phyloP scores from a whole-genome alignment of 2,888 invertebrate species.

The Acanthococcus lagerstroemiae region DNA sequence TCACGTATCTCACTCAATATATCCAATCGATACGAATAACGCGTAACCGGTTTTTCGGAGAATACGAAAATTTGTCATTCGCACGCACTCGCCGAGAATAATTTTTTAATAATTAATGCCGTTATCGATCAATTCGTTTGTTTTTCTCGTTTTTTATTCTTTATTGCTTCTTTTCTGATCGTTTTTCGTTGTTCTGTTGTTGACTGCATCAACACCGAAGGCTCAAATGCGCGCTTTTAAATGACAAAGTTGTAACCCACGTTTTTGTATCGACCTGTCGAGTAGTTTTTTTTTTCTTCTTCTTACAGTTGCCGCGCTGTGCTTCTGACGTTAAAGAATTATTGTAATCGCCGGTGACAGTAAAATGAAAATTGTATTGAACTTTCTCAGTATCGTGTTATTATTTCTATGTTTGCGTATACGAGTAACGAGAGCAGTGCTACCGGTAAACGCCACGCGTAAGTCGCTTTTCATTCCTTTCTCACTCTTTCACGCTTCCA shows the following conservation, averaged over 20 bases:
- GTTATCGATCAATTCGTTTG: too few relatives aligned
- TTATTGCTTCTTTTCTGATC: too few relatives aligned
- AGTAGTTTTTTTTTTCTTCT: not conserved
- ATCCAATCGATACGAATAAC: not conserved
- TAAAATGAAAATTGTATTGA: slow-evolving; percentile 25
- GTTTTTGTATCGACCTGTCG: too few relatives aligned
- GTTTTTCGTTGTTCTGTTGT: not conserved
- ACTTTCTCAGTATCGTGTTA: slow-evolving; percentile 24
- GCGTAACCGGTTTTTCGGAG: not conserved
- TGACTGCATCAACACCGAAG: too few relatives aligned
- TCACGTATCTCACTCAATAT: not conserved
- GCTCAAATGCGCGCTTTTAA: too few relatives aligned
- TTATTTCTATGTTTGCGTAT: slow-evolving; percentile 18
- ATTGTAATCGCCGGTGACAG: not conserved
- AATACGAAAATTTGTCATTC: not conserved
- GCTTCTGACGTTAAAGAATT: not conserved
- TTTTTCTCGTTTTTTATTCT: too few relatives aligned
- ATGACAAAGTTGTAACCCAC: not conserved
- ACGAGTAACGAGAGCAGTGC: slow-evolving; percentile 29
- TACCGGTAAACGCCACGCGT: slow-evolving; percentile 34
- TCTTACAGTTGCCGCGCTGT: not conserved
- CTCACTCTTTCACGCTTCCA: too few relatives aligned
- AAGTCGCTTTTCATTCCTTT: not conserved
- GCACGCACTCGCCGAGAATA: not conserved
- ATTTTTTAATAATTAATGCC: too few relatives aligned